phyloP scores from a whole-genome alignment of 2,888 invertebrate species.

The Agriopis leucophaearia region DNA sequence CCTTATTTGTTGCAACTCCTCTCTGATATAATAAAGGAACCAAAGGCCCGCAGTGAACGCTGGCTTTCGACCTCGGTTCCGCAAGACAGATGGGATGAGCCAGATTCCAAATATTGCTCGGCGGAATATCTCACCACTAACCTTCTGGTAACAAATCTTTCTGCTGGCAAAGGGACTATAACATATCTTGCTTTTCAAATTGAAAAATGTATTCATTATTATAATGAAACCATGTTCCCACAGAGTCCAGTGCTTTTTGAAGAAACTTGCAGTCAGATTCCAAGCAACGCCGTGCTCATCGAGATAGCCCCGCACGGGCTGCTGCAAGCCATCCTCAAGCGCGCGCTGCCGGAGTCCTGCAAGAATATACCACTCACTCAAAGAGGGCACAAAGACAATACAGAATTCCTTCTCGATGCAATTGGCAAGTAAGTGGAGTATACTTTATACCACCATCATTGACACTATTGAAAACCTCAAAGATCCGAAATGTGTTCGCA shows the following conservation, averaged over 20 bases:
- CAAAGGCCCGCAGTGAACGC: constrained; percentile 88
- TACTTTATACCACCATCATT: background rate
- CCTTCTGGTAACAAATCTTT: constrained; percentile 84
- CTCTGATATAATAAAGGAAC: constrained; percentile 86
- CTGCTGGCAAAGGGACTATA: background rate
- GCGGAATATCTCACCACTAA: constrained; percentile 95
- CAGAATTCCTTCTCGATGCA: constrained; percentile 84
- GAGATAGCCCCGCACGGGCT: constrained; percentile 97
- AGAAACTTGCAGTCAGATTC: constrained; percentile 91
- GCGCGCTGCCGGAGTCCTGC: constrained; percentile 88
- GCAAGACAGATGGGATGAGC: constrained; percentile 63
- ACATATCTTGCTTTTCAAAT: background rate
- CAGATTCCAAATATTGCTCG: constrained; percentile 86
- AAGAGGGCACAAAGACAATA: constrained; percentile 88
- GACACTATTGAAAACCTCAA: too few relatives aligned
- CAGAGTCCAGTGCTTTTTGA: constrained; percentile 91
- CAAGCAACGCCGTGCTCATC: constrained; percentile 92
- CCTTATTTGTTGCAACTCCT: constrained; percentile 85
- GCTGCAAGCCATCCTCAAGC: constrained; percentile 94
- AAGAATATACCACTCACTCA: constrained; percentile 91
- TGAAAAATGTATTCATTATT: background rate
- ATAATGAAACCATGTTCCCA: background rate
- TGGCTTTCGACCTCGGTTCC: constrained; percentile 96
- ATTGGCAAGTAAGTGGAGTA: constrained; percentile 86
- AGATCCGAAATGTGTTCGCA: too few relatives aligned